Percentiles rank a stretch among this genome's conserved stretches.
These are phyloP conservation scores for Hippocampus zosterae DNA, from an alignment of 2,113 vertebrate species.

Conservation along the genomic window DNA sequence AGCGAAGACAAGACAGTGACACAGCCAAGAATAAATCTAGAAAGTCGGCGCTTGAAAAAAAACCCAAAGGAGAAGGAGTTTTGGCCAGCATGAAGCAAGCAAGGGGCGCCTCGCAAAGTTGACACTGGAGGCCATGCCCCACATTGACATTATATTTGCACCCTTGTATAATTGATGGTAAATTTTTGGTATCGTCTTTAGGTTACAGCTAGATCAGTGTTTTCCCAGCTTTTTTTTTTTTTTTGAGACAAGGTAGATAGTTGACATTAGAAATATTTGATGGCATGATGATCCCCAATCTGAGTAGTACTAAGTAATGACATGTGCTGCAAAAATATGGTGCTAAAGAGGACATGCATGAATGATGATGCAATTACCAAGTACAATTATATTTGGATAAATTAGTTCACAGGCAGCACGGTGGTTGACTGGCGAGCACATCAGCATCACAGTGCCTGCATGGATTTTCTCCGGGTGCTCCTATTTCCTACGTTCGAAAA, in stretches of 20 bases:
- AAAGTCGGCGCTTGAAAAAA: constrained; percentile 60
- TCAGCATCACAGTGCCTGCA: no score
- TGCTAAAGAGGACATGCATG: no score
- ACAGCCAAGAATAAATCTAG: constrained; percentile 49
- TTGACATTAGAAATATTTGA: background rate
- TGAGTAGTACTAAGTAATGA: no score
- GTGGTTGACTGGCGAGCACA: no score
- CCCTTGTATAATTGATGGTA: background rate
- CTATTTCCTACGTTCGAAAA: no score
- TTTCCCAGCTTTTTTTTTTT: background rate
- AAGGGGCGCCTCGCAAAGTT: constrained; percentile 29
- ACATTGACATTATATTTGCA: background rate
- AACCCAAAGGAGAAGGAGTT: constrained; percentile 48
- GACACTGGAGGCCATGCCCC: background rate
- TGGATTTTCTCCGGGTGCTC: no score
- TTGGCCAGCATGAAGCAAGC: constrained; percentile 32
- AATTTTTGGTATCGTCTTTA: background rate
- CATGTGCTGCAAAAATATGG: no score
- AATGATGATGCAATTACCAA: no score
- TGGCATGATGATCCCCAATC: no score
- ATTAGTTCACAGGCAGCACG: no score
- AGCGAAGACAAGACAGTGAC: constrained; percentile 57
- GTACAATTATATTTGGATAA: no score
- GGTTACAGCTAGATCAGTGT: background rate
- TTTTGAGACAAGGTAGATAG: background rate